These are phyloP conservation scores for Mallateleia sp. DNA, from an alignment of 2,888 invertebrate species.

Conservation along the genomic window DNA sequence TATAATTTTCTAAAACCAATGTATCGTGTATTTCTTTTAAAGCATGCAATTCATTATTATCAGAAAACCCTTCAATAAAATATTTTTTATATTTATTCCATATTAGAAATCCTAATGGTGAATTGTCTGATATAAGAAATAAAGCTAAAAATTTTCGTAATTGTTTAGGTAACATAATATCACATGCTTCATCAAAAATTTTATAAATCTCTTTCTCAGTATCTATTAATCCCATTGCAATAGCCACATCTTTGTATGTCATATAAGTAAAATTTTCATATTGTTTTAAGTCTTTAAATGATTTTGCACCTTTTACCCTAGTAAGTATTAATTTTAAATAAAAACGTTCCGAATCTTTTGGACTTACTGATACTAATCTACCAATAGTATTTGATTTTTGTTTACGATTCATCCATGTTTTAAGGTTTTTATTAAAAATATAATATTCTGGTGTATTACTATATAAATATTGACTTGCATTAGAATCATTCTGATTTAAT, in stretches of 20 bases:
- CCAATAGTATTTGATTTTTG: constrained; percentile 45
- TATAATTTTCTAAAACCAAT: constrained; percentile 29
- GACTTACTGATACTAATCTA: constrained; percentile 49
- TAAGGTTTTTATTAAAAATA: background rate
- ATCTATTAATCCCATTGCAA: constrained; percentile 51
- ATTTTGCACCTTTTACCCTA: constrained; percentile 47
- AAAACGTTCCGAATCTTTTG: constrained; percentile 63
- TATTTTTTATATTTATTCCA: constrained; percentile 38
- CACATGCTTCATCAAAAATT: constrained; percentile 23
- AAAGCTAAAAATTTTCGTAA: constrained; percentile 26
- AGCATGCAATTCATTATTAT: constrained; percentile 14
- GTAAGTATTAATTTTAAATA: constrained; percentile 62
- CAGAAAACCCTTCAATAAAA: constrained; percentile 42
- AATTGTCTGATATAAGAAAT: constrained; percentile 35
- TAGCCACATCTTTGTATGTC: constrained; percentile 34
- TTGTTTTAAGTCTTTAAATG: constrained; percentile 51
- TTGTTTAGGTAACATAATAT: constrained; percentile 23
- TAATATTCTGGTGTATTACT: constrained; percentile 40
- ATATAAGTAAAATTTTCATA: constrained; percentile 42
- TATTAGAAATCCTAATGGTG: constrained; percentile 24
- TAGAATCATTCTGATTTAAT: constrained; percentile 46
- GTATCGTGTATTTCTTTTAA: constrained; percentile 24
- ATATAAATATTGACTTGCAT: constrained; percentile 41
- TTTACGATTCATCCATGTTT: constrained; percentile 29
- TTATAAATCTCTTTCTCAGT: constrained; percentile 26